phyloP scores from a whole-genome alignment of 1,140 invertebrate species.

The Philaenus spumarius region DNA sequence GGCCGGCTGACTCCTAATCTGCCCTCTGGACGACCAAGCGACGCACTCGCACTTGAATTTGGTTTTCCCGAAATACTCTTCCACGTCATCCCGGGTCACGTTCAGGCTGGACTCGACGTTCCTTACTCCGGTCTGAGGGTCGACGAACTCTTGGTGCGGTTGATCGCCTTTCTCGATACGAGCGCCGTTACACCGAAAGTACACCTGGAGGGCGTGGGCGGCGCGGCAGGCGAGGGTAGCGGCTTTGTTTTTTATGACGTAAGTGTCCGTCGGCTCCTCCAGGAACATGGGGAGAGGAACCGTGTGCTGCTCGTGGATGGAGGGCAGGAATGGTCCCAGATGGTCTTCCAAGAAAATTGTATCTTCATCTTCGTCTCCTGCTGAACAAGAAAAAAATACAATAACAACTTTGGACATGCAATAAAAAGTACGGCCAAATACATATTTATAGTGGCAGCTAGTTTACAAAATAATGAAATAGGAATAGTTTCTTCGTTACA shows the following conservation, averaged over 20 bases:
- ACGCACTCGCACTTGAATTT: slow-evolving; percentile 78
- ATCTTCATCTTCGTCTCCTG: too few relatives aligned
- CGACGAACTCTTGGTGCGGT: slow-evolving; percentile 58
- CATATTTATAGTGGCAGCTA: too few relatives aligned
- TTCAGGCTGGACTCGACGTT: slow-evolving; percentile 81
- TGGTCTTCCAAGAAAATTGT: too few relatives aligned
- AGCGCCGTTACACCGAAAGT: slow-evolving; percentile 61
- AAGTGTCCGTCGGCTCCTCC: slow-evolving; percentile 75
- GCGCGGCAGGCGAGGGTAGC: slow-evolving; percentile 79
- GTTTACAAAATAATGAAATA: too few relatives aligned
- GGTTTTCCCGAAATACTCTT: slow-evolving; percentile 76
- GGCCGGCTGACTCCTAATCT: slow-evolving; percentile 74
- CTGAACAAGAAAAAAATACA: too few relatives aligned
- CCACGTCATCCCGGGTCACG: slow-evolving; percentile 79
- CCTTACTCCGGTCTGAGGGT: slow-evolving; percentile 77
- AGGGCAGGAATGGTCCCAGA: too few relatives aligned
- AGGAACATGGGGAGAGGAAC: slow-evolving; percentile 71
- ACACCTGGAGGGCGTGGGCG: slow-evolving; percentile 66
- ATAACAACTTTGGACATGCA: too few relatives aligned
- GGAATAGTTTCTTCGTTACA: too few relatives aligned
- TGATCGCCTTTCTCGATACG: slow-evolving; percentile 48
- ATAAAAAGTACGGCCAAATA: too few relatives aligned
- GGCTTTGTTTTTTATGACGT: slow-evolving; percentile 82
- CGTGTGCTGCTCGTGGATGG: slow-evolving; percentile 17
- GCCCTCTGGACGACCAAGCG: slow-evolving; percentile 64